Conservation (phyloP, 2,113 vertebrate genomes). For the Micronisus gabar region DNA sequence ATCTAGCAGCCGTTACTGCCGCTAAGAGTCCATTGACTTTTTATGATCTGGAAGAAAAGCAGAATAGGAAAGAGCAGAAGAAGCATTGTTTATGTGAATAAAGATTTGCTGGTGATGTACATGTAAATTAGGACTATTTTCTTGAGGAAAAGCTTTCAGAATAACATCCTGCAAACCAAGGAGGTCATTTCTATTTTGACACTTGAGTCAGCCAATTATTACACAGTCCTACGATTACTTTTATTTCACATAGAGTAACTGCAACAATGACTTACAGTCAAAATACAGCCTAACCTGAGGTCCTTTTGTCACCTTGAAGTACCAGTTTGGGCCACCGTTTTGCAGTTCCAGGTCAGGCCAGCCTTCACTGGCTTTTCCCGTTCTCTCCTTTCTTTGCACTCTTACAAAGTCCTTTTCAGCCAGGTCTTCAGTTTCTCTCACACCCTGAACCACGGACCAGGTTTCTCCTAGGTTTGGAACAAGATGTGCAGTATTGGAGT, state of each 20-base stretch:
- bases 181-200: not conserved
- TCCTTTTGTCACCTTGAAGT: not conserved
- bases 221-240: not conserved
- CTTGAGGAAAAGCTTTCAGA: not conserved
- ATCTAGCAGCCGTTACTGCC: not conserved
- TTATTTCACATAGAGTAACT: not conserved
- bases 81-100: not conserved
- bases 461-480: not conserved
- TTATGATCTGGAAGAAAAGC: not conserved
- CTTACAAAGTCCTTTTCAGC: not conserved
- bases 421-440: not conserved
- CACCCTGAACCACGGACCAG: not conserved
- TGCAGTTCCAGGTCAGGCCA: not conserved
- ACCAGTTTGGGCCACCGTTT: not conserved
- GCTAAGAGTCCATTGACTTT: not conserved
- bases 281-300: not conserved
- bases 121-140: not conserved
- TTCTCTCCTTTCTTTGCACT: not conserved
- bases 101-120: not conserved
- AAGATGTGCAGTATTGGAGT: not conserved
- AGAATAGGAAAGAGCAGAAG: not conserved
- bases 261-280: not conserved
- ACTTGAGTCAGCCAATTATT: not conserved
- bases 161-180: not conserved
- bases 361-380: not conserved